A percentile compares a stretch with the other conserved stretches of the same genome.
Evolutionary conservation across 2,888 invertebrate species (phyloP).

Genomic region (Tridacna gigas): DNA sequence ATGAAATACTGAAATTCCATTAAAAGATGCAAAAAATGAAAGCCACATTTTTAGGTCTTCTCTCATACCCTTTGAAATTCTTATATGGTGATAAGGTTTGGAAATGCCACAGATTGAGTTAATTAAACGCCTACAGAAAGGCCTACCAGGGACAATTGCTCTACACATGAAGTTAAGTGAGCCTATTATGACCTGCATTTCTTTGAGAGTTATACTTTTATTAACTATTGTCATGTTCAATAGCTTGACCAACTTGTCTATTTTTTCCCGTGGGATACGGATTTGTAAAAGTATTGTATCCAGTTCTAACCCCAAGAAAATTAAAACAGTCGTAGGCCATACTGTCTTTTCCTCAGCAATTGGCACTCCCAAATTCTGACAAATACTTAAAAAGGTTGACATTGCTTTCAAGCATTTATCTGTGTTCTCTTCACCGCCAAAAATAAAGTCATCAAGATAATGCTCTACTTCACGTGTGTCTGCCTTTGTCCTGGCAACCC

Average conservation of each 20-base stretch:
- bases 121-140: constrained; percentile 15
- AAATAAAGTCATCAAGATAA: constrained; percentile 30
- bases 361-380: background rate
- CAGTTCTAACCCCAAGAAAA: constrained; percentile 21
- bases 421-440: background rate
- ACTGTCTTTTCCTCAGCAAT: constrained; percentile 28
- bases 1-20: constrained; percentile 41
- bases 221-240: background rate
- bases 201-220: background rate
- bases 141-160: constrained; percentile 14
- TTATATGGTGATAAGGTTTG: constrained; percentile 13
- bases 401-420: background rate
- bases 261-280: background rate
- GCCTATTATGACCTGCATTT: constrained; percentile 6
- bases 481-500: background rate
- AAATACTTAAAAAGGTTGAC: background rate
- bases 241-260: background rate
- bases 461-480: background rate
- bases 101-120: constrained; percentile 11
- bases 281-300: constrained; percentile 1
- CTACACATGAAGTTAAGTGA: constrained; percentile 4
- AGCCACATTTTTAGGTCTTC: constrained; percentile 40
- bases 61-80: constrained; percentile 5
- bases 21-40: constrained; percentile 28
- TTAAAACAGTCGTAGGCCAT: background rate